phyloP scores from a whole-genome alignment of 2,888 invertebrate genomes.

The Drosophila ezoana region DNA sequence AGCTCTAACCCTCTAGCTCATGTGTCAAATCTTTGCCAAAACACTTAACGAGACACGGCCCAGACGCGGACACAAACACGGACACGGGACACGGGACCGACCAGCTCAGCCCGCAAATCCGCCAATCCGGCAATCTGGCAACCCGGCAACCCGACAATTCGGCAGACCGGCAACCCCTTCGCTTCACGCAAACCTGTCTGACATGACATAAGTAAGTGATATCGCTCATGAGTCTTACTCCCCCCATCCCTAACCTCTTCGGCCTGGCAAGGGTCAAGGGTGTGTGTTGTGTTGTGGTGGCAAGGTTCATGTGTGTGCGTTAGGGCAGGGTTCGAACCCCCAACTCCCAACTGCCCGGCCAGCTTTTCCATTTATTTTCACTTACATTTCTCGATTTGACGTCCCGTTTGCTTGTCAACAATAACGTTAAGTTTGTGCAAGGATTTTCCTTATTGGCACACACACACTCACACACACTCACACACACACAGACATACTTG shows the following conservation, averaged over 20 bases:
- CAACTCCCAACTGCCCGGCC: neutral
- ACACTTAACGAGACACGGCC: slow-evolving; percentile 76
- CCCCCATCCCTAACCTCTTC: slow-evolving; percentile 5
- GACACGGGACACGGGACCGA: neutral
- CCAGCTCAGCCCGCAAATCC: slow-evolving; percentile 24
- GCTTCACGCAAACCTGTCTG: slow-evolving; percentile 65
- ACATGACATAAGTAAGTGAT: slow-evolving; percentile 78
- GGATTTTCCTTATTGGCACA: slow-evolving; percentile 40
- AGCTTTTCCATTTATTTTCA: slow-evolving; percentile 64
- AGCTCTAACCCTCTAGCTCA: slow-evolving; percentile 23
- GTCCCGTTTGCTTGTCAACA: slow-evolving; percentile 65
- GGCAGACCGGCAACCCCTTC: slow-evolving; percentile 19
- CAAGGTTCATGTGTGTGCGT: slow-evolving; percentile 27
- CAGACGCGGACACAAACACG: slow-evolving; percentile 46
- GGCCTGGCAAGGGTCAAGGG: slow-evolving; percentile 65
- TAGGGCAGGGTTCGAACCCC: slow-evolving; percentile 31
- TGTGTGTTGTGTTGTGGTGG: slow-evolving; percentile 26
- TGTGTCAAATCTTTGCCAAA: slow-evolving; percentile 72
- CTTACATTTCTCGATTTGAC: slow-evolving; percentile 54
- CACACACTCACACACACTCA: neutral
- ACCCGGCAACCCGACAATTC: slow-evolving; percentile 15
- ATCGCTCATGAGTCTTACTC: slow-evolving; percentile 69
- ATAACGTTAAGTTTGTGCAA: slow-evolving; percentile 41
- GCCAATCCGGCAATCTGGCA: slow-evolving; percentile 32
- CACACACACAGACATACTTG: slow-evolving; percentile 29